These are phyloP conservation scores for Cirrhinus mrigala DNA, from an alignment of 2,797 vertebrate species.

Conservation along the genomic window DNA sequence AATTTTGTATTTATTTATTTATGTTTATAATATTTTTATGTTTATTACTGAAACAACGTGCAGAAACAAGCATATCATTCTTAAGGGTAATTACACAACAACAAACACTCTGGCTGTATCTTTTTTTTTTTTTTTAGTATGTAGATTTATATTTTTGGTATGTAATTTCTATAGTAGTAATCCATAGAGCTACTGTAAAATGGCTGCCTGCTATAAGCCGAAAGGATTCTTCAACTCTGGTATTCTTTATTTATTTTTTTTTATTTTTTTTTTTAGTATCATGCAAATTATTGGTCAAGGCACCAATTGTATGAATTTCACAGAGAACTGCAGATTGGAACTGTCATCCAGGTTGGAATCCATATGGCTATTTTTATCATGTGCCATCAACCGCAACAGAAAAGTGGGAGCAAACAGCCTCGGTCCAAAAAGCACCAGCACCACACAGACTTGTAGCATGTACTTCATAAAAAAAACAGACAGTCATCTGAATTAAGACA, in stretches of 20 bases:
- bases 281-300: neutral
- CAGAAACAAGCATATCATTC: neutral
- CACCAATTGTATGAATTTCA: neutral
- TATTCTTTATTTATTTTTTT: constrained; percentile 63
- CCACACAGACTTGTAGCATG: constrained; percentile 64
- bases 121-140: neutral
- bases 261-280: neutral
- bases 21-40: too few species aligned
- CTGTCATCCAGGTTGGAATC: constrained; percentile 86
- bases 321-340: neutral
- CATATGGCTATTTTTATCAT: constrained; percentile 94
- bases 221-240: constrained; percentile 87
- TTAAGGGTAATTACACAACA: neutral
- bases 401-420: constrained; percentile 99
- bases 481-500: neutral
- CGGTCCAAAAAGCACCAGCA: constrained; percentile 96
- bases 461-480: neutral
- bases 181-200: constrained; percentile 75
- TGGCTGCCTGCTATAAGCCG: constrained; percentile 91
- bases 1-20: neutral
- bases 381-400: constrained; percentile 99
- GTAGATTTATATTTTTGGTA: neutral
- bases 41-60: neutral
- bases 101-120: constrained; percentile 35
- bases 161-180: constrained; percentile 71